Conservation (phyloP, 2,113 vertebrate genomes). For the Oxyura jamaicensis region DNA sequence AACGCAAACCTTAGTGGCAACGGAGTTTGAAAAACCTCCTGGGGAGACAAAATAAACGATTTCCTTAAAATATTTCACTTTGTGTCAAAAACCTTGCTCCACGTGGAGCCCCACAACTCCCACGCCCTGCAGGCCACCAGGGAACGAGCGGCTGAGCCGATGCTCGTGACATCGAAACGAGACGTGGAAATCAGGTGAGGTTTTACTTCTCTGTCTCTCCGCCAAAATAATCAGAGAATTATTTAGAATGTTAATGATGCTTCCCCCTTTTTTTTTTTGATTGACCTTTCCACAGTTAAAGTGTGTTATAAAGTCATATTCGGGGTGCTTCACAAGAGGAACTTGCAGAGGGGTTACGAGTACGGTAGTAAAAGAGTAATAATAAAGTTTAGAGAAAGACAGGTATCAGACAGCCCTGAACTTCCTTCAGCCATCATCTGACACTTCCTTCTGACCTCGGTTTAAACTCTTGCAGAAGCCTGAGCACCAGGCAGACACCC, state of each 20-base stretch:
- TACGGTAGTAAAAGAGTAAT: neutral
- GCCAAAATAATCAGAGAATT: neutral
- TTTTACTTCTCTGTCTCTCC: neutral
- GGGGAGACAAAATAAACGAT: neutral
- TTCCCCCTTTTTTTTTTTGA: neutral
- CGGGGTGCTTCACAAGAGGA: neutral
- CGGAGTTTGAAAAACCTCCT: neutral
- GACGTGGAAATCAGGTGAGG: neutral
- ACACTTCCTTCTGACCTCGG: neutral
- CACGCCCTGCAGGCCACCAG: neutral
- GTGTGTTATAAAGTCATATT: neutral
- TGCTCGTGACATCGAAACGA: neutral
- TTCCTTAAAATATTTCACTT: neutral
- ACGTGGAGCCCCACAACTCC: rapidly evolving
- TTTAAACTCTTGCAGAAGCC: neutral
- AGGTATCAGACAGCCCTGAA: neutral
- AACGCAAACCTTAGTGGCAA: neutral
- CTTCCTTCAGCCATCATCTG: neutral
- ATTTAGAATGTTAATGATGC: neutral
- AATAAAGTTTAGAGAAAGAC: neutral
- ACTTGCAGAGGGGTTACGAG: neutral
- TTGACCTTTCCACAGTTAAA: neutral
- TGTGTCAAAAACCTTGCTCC: neutral
- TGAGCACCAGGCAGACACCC: neutral
- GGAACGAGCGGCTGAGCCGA: neutral